Evolutionary conservation across 1,140 invertebrate genomes (phyloP).

Genomic region (Pseudomyrmex flavicornis): DNA sequence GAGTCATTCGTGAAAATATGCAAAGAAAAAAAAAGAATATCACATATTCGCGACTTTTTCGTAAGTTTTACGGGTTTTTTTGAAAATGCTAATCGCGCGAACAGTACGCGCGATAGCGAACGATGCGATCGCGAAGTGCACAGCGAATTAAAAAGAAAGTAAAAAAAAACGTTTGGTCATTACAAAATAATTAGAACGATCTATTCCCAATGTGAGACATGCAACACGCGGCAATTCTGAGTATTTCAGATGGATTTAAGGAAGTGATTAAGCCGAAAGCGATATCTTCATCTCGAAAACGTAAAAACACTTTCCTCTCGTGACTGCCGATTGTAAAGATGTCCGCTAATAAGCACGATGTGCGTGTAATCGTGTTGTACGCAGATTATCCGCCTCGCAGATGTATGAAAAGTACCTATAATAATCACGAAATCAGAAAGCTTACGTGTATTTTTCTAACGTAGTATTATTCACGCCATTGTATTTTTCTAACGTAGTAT

Average conservation of each 20-base stretch:
- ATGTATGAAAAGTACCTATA: neutral
- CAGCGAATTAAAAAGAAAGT: too few species aligned
- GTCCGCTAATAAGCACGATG: constrained; percentile 35
- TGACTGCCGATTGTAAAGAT: constrained; percentile 2
- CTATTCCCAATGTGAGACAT: neutral
- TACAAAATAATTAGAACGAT: constrained; percentile 4
- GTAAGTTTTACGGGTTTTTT: too few species aligned
- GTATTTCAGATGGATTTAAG: constrained; percentile 14
- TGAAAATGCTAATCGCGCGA: too few species aligned
- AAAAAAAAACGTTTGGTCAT: too few species aligned
- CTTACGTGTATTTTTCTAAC: neutral
- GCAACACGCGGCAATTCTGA: constrained; percentile 14
- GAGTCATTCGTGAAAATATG: neutral
- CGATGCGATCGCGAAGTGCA: too few species aligned
- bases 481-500: constrained; percentile 16
- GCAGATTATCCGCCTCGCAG: constrained; percentile 16
- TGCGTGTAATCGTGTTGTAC: constrained; percentile 43
- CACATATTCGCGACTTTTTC: too few species aligned
- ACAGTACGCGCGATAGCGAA: too few species aligned
- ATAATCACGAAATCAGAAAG: too few species aligned
- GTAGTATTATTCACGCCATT: constrained; percentile 41
- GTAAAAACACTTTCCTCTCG: constrained; percentile 38
- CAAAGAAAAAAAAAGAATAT: neutral
- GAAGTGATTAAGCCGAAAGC: constrained; percentile 39
- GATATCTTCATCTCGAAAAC: constrained; percentile 53